Evolutionary conservation across 2,888 invertebrate genomes (phyloP), one percentile per base, ranked within the genome.

Genomic region (Rhopalosiphum nymphaeae): DNA sequence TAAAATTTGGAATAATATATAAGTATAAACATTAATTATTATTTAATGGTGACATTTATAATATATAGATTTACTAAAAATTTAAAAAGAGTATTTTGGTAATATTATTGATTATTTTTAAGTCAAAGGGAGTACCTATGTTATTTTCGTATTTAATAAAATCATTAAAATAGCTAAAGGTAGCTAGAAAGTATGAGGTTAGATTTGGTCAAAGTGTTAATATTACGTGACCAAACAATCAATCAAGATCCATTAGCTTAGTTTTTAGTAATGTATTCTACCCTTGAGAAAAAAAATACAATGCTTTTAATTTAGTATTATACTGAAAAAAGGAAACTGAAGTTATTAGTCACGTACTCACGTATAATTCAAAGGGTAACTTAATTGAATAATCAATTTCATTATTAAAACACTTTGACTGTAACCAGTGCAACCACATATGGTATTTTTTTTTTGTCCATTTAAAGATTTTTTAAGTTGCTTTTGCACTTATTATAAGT

Each of bases 211-310:
- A 88, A 78, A 89, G 88, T 92, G 53, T 92, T 92, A 26, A 78
- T 44, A 56, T 89, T 93, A 93, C 92, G 92, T 93, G 78, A 88
- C 92, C 89, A 93, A 93, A 93, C 88, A 93, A 93, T 93, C 88
- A 93, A 93, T 93, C 92, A 89, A 89, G 92, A 78, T 93, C 92
- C 92, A 93, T 93, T 93, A 93, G 88, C 78, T 92, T 92, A 93
- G 89, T 78, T 89, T 93, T 53, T 93, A 89, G 92, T 93, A 89
- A 89, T 89, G 89, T 89, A 93, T 89, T 93, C 92, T 89, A 89
- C 67, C 88, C 92, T 88, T n/a, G 92, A 89, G 92, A 44, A 89
- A 89, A 61, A 92, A 89, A 78, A 67, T 89, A 93, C 89, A 89
- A 89, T 89, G 92, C 88, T 93, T 93, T 89, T 93, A 93, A 78